Evolutionary conservation across 2,888 invertebrate species (phyloP), one percentile per base, ranked within the genome.

Genomic region (Coelogynopora nodosa): DNA sequence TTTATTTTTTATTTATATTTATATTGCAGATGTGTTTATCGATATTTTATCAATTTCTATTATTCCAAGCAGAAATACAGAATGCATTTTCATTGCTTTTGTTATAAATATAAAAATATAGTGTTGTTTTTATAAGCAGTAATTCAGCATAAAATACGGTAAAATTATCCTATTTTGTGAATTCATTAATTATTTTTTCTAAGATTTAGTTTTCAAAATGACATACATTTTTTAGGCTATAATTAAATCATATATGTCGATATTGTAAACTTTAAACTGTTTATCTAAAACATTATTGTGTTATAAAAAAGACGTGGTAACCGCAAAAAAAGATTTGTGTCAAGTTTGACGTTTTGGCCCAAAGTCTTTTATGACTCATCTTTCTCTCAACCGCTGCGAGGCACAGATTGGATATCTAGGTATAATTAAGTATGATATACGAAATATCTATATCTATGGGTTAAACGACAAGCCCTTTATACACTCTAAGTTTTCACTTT

Each of bases 331-430:
- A 26, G 27, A 13, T n/a, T 23, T 13, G 74, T 13, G 74, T 23
- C 74, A 74, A 74, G 74, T 26, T 74, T 74, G 27, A 74, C 74
- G 74, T 74, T 74, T 74, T 74, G 74, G 27, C 74, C 49, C 5
- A 49, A 10, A 10, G 49, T n/a, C n/a, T n/a, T n/a, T n/a, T n/a
- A n/a, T n/a, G n/a, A n/a, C n/a, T n/a, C n/a, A n/a, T n/a, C n/a
- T n/a, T n/a, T n/a, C n/a, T n/a, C n/a, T n/a, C n/a, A n/a, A n/a
- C n/a, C n/a, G n/a, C n/a, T n/a, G n/a, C n/a, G n/a, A n/a, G n/a
- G n/a, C n/a, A n/a, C n/a, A n/a, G n/a, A n/a, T n/a, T n/a, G n/a
- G n/a, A n/a, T n/a, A n/a, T n/a, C n/a, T n/a, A n/a, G n/a, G n/a
- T n/a, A n/a, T n/a, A n/a, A n/a, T n/a, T n/a, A n/a, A n/a, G n/a